Percentiles rank a stretch among this genome's conserved stretches.
phyloP scores from a whole-genome alignment of 2,113 vertebrate genomes.

The Calidris pygmaea region DNA sequence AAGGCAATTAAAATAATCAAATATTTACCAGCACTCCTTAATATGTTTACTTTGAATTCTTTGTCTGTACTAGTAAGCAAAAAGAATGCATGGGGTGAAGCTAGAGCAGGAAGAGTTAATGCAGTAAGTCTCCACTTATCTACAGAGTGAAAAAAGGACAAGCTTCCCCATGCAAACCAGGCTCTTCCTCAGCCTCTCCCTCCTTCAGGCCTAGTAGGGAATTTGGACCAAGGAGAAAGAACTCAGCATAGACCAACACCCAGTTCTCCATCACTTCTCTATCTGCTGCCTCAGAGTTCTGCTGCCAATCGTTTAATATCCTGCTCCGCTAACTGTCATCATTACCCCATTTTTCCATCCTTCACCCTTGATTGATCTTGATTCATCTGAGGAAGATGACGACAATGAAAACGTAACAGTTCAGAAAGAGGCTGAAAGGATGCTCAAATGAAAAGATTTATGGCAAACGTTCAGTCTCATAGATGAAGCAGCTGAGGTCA shows the following conservation, averaged over 20 bases:
- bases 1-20: background rate
- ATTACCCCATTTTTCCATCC: conserved; percentile 33
- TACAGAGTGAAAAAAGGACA: background rate
- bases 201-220: background rate
- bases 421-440: conserved; percentile 21
- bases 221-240: background rate
- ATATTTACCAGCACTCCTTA: background rate
- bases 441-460: conserved; percentile 38
- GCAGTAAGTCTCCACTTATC: background rate
- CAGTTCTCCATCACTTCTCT: background rate
- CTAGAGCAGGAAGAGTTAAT: background rate
- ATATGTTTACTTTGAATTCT: background rate
- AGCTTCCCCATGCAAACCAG: background rate
- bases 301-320: conserved; percentile 3
- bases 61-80: background rate
- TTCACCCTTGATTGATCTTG: conserved; percentile 49
- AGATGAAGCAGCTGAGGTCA: conserved; percentile 49
- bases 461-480: background rate
- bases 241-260: background rate
- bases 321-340: conserved; percentile 17
- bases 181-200: background rate
- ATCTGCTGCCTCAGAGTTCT: background rate
- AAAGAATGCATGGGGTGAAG: background rate
- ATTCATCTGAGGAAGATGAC: conserved; percentile 41
- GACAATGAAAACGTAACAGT: conserved; percentile 34